A percentile compares a stretch with the other conserved stretches of the same genome.
Evolutionary conservation across 1,140 invertebrate species (phyloP).

Genomic region (Riptortus pedestris): DNA sequence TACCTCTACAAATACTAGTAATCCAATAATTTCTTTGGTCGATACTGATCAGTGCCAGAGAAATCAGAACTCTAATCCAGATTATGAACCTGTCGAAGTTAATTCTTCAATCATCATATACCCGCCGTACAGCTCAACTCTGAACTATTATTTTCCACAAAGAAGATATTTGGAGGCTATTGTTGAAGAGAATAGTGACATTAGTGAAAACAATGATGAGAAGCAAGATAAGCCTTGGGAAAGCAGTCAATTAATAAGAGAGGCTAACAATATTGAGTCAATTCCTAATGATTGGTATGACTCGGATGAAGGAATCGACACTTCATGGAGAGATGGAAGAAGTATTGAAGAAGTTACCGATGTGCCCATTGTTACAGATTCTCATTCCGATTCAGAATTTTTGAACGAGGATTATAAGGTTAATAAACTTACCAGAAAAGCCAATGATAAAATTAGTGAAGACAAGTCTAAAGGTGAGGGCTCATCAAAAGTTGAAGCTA

Average conservation of each 20-base stretch:
- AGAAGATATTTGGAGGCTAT: constrained; percentile 33
- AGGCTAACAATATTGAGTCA: constrained; percentile 26
- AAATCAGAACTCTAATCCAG: neutral
- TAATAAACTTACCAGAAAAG: neutral
- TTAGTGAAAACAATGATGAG: constrained; percentile 29
- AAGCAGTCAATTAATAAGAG: constrained; percentile 25
- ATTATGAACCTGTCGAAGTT: constrained; percentile 1
- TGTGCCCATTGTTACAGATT: constrained; percentile 26
- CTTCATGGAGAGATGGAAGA: constrained; percentile 28
- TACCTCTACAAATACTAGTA: neutral
- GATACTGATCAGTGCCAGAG: too few species aligned
- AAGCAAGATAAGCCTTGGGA: constrained; percentile 28
- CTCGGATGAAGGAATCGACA: constrained; percentile 30
- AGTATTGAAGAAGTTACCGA: constrained; percentile 29
- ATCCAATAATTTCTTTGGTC: too few species aligned
- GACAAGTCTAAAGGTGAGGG: neutral
- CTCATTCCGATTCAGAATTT: constrained; percentile 22
- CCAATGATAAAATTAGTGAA: neutral
- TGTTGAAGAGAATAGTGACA: constrained; percentile 33
- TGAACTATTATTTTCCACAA: constrained; percentile 26
- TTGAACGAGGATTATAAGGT: constrained; percentile 5
- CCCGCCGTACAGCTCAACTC: neutral
- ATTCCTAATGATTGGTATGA: constrained; percentile 27
- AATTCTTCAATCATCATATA: neutral
- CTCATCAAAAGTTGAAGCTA: neutral